Conservation (phyloP, 2,797 vertebrate genomes). For the Sarcophilus harrisii region DNA sequence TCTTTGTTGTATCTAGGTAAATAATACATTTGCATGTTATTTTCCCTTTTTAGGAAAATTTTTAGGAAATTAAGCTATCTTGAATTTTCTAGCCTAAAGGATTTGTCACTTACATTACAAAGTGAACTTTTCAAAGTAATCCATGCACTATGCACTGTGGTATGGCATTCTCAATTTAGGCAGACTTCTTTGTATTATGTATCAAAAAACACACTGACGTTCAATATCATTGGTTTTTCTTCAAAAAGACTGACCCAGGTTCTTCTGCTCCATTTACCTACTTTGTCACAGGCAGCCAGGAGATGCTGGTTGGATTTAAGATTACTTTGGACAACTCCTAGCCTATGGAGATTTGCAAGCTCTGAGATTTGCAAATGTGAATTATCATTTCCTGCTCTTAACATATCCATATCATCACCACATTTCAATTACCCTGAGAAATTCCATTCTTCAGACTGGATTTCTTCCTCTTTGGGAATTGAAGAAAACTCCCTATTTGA, state of each 20-base stretch:
- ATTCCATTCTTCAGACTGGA: neutral
- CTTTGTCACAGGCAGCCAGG: neutral
- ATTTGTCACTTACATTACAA: neutral
- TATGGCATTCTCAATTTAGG: neutral
- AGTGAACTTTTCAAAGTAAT: neutral
- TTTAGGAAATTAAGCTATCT: conserved; percentile 23
- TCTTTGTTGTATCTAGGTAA: conserved; percentile 67
- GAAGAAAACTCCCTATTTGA: neutral
- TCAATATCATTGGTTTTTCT: neutral
- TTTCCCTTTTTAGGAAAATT: conserved; percentile 29
- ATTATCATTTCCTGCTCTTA: neutral
- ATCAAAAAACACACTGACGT: neutral
- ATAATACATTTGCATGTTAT: conserved; percentile 24
- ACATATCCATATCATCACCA: neutral
- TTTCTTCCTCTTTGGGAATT: neutral
- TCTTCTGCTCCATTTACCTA: neutral
- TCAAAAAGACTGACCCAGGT: neutral
- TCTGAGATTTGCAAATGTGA: neutral
- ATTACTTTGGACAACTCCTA: neutral
- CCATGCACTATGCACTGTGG: neutral
- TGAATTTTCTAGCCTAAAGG: neutral
- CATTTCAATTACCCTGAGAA: neutral
- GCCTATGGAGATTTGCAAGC: neutral
- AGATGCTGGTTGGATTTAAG: neutral
- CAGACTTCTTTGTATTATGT: neutral